Evolutionary conservation across 1,140 invertebrate genomes (phyloP).

Genomic region (Drosophila athabasca): DNA sequence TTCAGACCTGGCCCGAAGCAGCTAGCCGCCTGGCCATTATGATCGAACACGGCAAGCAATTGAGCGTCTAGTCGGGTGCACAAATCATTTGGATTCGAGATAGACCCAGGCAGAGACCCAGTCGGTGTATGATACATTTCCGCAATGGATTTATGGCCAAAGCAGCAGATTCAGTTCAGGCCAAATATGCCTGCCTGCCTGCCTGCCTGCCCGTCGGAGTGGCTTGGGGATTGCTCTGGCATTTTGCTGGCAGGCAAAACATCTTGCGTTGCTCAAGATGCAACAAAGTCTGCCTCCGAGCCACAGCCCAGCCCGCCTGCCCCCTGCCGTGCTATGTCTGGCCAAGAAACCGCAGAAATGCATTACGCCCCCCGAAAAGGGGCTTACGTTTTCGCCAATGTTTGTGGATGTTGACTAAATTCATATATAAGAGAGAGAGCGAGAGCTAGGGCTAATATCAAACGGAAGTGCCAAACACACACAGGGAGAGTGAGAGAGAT

Average conservation of each 20-base stretch:
- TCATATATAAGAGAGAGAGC: conserved; percentile 59
- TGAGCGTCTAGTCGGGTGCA: neutral
- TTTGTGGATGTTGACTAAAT: conserved; percentile 67
- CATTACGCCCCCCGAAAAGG: conserved; percentile 46
- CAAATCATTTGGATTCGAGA: conserved; percentile 32
- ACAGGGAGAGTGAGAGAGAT: neutral
- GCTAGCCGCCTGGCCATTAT: conserved; percentile 4
- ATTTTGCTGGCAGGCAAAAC: conserved; percentile 41
- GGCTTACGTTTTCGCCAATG: conserved; percentile 51
- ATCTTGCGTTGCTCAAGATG: conserved; percentile 42
- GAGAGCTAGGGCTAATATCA: conserved; percentile 63
- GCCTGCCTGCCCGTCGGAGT: too few relatives aligned
- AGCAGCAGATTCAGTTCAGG: conserved; percentile 5
- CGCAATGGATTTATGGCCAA: conserved; percentile 44
- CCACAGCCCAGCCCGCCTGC: conserved; percentile 7
- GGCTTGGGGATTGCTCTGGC: neutral
- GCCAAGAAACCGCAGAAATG: conserved; percentile 70
- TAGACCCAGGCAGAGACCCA: neutral
- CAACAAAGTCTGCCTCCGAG: conserved; percentile 27
- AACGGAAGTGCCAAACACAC: conserved; percentile 70
- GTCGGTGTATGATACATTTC: conserved; percentile 31
- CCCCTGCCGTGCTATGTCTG: conserved; percentile 18
- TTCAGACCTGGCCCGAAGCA: neutral
- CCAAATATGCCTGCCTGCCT: conserved; percentile 46
- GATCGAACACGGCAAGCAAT: conserved; percentile 7